A percentile compares a stretch with the other conserved stretches of the same genome.
These are phyloP conservation scores for Anguilla rostrata DNA, from an alignment of 2,113 vertebrate species.

Conservation along the genomic window DNA sequence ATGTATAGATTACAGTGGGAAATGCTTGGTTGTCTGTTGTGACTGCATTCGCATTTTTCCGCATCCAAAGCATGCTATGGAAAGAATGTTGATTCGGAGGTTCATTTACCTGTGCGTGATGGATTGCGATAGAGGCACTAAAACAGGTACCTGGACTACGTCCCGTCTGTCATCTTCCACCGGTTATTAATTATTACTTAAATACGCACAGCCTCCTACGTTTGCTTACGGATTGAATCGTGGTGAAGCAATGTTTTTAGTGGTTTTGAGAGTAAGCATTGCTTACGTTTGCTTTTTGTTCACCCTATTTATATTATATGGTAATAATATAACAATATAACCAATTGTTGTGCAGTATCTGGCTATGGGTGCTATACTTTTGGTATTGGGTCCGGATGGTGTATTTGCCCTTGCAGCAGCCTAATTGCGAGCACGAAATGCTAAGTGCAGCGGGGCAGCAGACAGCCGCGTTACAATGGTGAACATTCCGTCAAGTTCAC, in stretches of 20 bases:
- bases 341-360: constrained; percentile 1
- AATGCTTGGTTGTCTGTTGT: constrained; percentile 32
- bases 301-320: background rate
- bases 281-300: background rate
- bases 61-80: background rate
- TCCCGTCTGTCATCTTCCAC: constrained; percentile 14
- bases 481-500: constrained; percentile 60
- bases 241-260: constrained; percentile 14
- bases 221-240: constrained; percentile 4
- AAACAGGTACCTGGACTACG: constrained; percentile 47
- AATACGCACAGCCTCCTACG: background rate
- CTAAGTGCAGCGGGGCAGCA: background rate
- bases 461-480: constrained; percentile 26
- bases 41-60: constrained; percentile 24
- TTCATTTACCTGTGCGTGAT: constrained; percentile 44
- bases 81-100: constrained; percentile 21
- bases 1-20: constrained; percentile 56
- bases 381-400: constrained; percentile 8
- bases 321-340: constrained; percentile 3
- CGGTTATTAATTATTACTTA: constrained; percentile 1
- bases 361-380: constrained; percentile 22
- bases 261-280: background rate
- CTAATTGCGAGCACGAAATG: background rate
- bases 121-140: constrained; percentile 30
- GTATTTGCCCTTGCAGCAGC: constrained; percentile 16